These are phyloP conservation scores for Meteorus cinctellus DNA, from an alignment of 2,888 invertebrate genomes.

Conservation along the genomic window DNA sequence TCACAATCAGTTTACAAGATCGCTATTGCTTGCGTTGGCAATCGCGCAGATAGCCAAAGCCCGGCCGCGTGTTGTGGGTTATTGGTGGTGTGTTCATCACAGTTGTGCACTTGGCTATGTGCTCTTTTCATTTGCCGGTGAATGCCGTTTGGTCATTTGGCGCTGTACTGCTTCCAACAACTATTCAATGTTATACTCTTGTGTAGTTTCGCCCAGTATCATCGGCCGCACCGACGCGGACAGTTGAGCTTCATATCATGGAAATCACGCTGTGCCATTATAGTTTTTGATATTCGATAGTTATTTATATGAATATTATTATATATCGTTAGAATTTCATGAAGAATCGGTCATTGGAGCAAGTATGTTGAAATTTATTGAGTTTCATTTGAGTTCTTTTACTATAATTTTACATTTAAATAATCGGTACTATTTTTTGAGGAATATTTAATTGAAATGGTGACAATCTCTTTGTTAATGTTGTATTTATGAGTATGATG, in stretches of 20 bases:
- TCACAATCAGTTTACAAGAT: not conserved
- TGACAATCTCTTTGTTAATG: not conserved
- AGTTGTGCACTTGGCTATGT: conserved; percentile 1
- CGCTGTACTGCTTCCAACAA: conserved; percentile 10
- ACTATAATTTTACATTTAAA: not conserved
- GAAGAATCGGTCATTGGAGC: too few relatives aligned
- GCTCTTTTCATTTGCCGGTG: not conserved
- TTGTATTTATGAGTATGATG: not conserved
- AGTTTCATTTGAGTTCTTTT: not conserved
- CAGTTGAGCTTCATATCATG: not conserved
- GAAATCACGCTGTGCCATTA: not conserved
- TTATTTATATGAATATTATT: too few relatives aligned
- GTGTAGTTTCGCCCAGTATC: conserved; percentile 1
- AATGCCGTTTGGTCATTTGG: conserved; percentile 20
- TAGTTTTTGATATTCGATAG: too few relatives aligned
- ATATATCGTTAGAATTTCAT: too few relatives aligned
- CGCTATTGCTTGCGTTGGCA: not conserved
- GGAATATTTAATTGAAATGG: too few relatives aligned
- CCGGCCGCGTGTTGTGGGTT: not conserved
- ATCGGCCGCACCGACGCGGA: conserved; percentile 3
- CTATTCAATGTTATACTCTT: not conserved
- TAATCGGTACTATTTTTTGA: not conserved
- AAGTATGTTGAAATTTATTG: not conserved
- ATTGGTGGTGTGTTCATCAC: not conserved
- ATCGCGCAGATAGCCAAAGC: not conserved